Percentiles rank a stretch among this genome's conserved stretches.
phyloP scores from a whole-genome alignment of 2,113 vertebrate species.

The Ciconia maguari region DNA sequence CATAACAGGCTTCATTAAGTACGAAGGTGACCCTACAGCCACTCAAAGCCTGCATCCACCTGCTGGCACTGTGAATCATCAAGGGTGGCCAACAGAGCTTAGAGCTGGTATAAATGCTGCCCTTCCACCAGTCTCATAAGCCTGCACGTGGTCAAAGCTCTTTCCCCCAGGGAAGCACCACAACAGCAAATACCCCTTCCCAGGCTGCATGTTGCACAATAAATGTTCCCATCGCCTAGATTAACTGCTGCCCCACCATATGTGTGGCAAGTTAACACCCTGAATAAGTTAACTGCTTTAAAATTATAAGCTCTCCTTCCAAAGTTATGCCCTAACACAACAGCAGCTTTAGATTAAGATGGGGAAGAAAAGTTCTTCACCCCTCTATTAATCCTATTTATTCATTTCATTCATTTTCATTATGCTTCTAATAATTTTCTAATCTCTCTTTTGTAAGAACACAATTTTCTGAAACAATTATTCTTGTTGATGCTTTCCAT shows the following conservation, averaged over 20 bases:
- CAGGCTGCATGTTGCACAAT: not conserved
- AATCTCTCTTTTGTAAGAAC: not conserved
- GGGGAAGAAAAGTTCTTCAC: not conserved
- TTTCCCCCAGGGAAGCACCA: not conserved
- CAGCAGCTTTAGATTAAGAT: not conserved
- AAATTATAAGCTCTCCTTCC: not conserved
- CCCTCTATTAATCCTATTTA: not conserved
- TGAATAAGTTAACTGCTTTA: not conserved
- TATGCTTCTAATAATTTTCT: not conserved
- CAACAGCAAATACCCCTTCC: not conserved
- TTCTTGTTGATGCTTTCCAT: not conserved
- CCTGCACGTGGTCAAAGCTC: fast-evolving
- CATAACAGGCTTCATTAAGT: fast-evolving
- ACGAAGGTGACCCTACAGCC: fast-evolving
- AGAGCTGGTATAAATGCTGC: fast-evolving
- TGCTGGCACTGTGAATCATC: fast-evolving
- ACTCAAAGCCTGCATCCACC: not conserved
- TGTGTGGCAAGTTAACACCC: not conserved
- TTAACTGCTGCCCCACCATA: too few species aligned
- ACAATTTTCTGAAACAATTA: not conserved
- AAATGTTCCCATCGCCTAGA: too few species aligned
- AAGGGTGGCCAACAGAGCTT: not conserved
- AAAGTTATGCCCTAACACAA: fast-evolving
- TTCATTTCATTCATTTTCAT: not conserved
- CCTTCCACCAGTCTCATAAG: fast-evolving